These are phyloP conservation scores for Drosophila prostipennis DNA, from an alignment of 2,888 invertebrate genomes.

Conservation along the genomic window DNA sequence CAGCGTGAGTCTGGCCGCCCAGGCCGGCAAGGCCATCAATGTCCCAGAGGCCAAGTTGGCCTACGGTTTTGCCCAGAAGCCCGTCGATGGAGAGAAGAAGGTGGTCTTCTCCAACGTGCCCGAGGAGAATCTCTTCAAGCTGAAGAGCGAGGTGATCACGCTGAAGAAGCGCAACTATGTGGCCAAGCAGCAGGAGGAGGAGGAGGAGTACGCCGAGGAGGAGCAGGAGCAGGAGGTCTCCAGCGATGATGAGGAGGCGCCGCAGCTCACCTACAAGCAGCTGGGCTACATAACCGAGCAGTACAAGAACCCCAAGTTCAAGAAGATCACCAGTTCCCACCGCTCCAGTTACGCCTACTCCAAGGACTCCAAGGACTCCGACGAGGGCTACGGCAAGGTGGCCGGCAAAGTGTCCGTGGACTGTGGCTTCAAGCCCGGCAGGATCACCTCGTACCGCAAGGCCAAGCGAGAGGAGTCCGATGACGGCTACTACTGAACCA, in stretches of 20 bases:
- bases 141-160: conserved; percentile 86
- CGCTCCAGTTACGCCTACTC: conserved; percentile 35
- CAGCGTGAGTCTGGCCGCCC: conserved; percentile 84
- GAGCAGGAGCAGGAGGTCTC: conserved; percentile 64
- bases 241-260: conserved; percentile 58
- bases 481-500: conserved; percentile 31
- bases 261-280: conserved; percentile 83
- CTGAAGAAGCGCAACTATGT: conserved; percentile 79
- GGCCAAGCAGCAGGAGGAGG: conserved; percentile 58
- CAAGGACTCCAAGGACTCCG: conserved; percentile 18
- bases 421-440: conserved; percentile 79
- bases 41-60: conserved; percentile 85
- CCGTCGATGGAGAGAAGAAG: conserved; percentile 82
- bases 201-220: conserved; percentile 66
- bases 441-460: conserved; percentile 65
- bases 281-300: conserved; percentile 84
- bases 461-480: conserved; percentile 56
- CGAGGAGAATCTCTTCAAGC: conserved; percentile 85
- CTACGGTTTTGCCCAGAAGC: conserved; percentile 85
- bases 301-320: conserved; percentile 79
- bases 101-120: conserved; percentile 82
- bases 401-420: conserved; percentile 63
- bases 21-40: conserved; percentile 82
- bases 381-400: conserved; percentile 50
- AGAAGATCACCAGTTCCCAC: conserved; percentile 40